Base-by-base conservation (phyloP, 2,888 invertebrate genomes). In the Ligdia adustata region DNA sequence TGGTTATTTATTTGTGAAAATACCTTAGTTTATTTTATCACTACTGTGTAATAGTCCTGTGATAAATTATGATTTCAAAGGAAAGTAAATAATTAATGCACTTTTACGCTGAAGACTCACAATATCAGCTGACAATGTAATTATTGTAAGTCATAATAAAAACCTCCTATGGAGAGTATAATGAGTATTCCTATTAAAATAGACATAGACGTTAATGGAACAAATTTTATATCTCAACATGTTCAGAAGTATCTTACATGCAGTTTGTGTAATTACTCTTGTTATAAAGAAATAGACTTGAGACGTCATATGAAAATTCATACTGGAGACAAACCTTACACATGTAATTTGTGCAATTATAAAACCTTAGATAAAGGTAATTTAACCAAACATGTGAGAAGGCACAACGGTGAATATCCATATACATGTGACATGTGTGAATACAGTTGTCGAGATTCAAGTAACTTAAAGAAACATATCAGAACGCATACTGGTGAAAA, bases 381-480 rank as follows among this genome's bases (percentile, higher is more conserved):
- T 18, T 31, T 47, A 20, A 47, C 29, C 0, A 47, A 47, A 37
- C 47, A 47, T 41, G 20, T 20, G 5, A 24, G 41, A 32, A 31
- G 24, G 16, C 42, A 43, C n/a, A 49, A 38, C n/a, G 48, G 34
- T n/a, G 38, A 49, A 15, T 13, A 38, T 18, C 48, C 48, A 6
- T 43, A 27, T 22, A 18, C 31, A 9, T 47, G 47, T n/a, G 18
- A 18, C 2, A 20, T 26, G n/a, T 47, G 47, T 32, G 31, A 35
- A 5, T 41, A 47, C 9, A 29, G 15, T 16, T 35, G 47, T n/a
- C 26, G 35, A 26, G 47, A 47, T 20, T 47, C 47, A 3, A 41
- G 47, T 35, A 47, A 41, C 11, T 32, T 47, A 4, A 47, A 41
- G 11, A 47, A 47, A 35, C 47, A 47, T 18, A 31, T 32, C 18